A percentile compares a stretch with the other conserved stretches of the same genome.
These are phyloP conservation scores for Chironomus riparius DNA, from an alignment of 2,888 invertebrate species.

Conservation along the genomic window DNA sequence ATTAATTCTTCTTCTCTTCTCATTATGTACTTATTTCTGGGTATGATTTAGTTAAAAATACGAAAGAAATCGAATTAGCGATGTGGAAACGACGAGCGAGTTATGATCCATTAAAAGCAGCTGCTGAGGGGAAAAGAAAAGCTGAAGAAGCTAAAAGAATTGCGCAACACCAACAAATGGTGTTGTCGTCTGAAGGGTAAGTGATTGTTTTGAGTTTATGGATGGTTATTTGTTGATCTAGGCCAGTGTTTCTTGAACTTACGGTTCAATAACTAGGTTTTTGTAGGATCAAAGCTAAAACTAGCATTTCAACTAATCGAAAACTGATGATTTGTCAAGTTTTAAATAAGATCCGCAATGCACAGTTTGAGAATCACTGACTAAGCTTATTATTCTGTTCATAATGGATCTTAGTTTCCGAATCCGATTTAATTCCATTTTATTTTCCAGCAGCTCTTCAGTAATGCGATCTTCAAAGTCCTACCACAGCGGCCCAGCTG, in stretches of 20 bases:
- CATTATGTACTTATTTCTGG: too few species aligned
- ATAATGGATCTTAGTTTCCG: too few species aligned
- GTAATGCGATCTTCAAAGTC: conserved; percentile 16
- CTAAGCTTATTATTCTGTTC: too few species aligned
- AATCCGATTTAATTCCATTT: neutral
- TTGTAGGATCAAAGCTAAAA: too few species aligned
- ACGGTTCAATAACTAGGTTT: too few species aligned
- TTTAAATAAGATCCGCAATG: too few species aligned
- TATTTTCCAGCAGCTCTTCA: neutral
- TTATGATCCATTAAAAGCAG: conserved; percentile 90
- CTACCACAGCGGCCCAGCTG: conserved; percentile 7
- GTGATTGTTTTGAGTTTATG: neutral
- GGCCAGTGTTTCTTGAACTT: neutral
- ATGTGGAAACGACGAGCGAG: conserved; percentile 94
- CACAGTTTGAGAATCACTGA: too few species aligned
- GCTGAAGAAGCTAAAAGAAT: conserved; percentile 47
- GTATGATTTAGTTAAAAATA: conserved; percentile 47
- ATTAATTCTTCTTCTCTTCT: neutral
- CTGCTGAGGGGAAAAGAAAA: conserved; percentile 71
- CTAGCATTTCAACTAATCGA: too few species aligned
- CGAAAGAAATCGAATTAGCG: conserved; percentile 75
- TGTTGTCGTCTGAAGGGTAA: conserved; percentile 21
- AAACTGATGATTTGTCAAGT: too few species aligned
- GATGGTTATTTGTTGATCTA: neutral
- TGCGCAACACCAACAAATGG: conserved; percentile 32